Percentiles rank a stretch among this genome's conserved stretches.
Conservation (phyloP, 2,113 vertebrate species). For the Macquaria ambigua region DNA sequence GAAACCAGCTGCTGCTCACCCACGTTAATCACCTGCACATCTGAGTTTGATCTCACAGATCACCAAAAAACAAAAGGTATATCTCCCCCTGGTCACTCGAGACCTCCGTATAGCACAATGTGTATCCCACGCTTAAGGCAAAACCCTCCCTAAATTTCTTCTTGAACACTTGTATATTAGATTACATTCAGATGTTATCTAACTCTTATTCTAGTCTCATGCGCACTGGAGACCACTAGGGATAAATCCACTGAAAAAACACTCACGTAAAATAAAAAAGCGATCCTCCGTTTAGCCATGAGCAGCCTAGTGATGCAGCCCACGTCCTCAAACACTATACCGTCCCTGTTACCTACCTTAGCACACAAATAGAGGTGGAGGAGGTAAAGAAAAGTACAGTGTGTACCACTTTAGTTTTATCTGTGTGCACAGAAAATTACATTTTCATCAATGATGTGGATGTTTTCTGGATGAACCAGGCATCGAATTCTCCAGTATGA, state of each 20-base stretch:
- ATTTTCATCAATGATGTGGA: background rate
- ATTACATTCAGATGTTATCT: slow-evolving; percentile 7
- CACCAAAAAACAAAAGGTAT: slow-evolving; percentile 15
- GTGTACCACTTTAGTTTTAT: background rate
- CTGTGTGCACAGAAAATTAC: background rate
- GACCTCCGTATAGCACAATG: background rate
- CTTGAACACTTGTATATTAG: background rate
- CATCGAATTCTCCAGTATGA: background rate
- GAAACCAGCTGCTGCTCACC: slow-evolving; percentile 54
- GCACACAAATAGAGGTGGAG: background rate
- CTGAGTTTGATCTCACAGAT: slow-evolving; percentile 40
- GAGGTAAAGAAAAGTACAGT: background rate
- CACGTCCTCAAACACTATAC: background rate
- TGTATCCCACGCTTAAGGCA: background rate
- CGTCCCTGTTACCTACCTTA: background rate
- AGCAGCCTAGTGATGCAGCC: background rate
- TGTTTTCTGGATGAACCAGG: background rate
- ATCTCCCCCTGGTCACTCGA: background rate
- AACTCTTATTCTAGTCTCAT: background rate
- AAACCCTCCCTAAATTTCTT: background rate
- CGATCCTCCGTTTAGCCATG: background rate
- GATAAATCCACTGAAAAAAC: background rate
- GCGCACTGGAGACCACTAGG: background rate
- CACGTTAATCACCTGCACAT: slow-evolving; percentile 56
- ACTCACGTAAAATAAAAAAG: background rate